Conservation (phyloP, 2,797 vertebrate species). For the Hemibagrus guttatus region DNA sequence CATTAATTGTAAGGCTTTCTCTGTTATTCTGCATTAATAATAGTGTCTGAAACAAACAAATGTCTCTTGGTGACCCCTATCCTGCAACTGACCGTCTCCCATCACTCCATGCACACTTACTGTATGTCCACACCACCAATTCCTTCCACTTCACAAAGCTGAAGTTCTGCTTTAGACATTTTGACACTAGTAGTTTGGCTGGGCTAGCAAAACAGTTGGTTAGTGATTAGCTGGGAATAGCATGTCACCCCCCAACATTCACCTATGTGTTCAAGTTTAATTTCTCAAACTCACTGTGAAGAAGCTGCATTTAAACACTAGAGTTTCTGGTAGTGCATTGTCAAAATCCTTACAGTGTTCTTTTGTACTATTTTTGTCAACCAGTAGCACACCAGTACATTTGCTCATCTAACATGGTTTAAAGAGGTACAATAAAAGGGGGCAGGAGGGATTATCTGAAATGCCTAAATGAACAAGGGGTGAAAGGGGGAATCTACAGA, state of each 20-base stretch:
- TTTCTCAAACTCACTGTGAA: background rate
- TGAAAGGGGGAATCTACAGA: background rate
- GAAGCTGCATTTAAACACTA: background rate
- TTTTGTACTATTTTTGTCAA: background rate
- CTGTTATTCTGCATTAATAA: background rate
- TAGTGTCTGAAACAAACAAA: background rate
- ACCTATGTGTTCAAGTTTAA: background rate
- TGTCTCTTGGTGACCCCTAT: background rate
- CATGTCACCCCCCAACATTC: background rate
- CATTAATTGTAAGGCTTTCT: background rate
- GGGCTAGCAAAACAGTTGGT: background rate
- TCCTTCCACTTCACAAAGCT: background rate
- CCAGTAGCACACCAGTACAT: background rate
- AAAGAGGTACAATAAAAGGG: background rate
- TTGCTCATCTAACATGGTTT: background rate
- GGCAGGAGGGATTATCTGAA: background rate
- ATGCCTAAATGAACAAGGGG: background rate
- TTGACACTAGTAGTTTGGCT: background rate
- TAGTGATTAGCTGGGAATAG: background rate
- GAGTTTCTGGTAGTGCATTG: background rate
- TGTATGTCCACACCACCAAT: background rate
- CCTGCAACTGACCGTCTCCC: background rate
- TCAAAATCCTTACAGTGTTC: background rate
- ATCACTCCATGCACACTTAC: background rate
- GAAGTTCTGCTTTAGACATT: background rate